Base-by-base conservation (phyloP, 2,113 vertebrate genomes). In the Catharus bicknelli region DNA sequence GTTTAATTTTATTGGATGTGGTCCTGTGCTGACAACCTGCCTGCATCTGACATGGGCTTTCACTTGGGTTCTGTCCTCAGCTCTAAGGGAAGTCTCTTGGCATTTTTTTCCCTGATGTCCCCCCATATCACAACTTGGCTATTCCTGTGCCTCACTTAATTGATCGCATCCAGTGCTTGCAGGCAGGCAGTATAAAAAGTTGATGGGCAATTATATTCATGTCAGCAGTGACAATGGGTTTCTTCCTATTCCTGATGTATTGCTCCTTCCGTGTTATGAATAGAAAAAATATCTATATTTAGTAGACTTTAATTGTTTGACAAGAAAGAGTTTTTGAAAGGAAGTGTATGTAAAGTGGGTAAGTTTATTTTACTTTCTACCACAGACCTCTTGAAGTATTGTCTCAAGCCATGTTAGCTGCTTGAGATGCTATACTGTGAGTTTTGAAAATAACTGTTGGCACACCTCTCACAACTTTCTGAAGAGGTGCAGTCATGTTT, bases 201-300 rank as follows among this genome's bases (percentile, higher is more conserved):
- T 83, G 81, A 90, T 69, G 67, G 88, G 73, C 59, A 51, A 70
- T 96, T 95, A 50, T 23, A 64, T 61, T 86, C 70, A 18, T 76
- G 91, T 95, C 91, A 94, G 47, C 1, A 0, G n/a, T 83, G 84
- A 91, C 89, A 90, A 22, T 77, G 40, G 84, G 23, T 76, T 85
- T 51, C 81, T 90, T 93, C 82, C 70, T 79, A 0, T 83, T 72
- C 54, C 70, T 92, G 50, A 54, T 67, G 42, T 63, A 38, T 79
- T 66, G 43, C 75, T 77, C 59, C 16, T 73, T 47, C 79, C 0
- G 0, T 58, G 47, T 63, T 91, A 81, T 2, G 26, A 89, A 67
- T 40, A 83, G 82, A 83, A 94, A 29, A 90, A 73, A 77, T 26
- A 42, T 20, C 84, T 92, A 13, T 80, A 48, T 91, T 91, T 85